Evolutionary conservation across 2,888 invertebrate species (phyloP).

Genomic region (Rhingia rostrata): DNA sequence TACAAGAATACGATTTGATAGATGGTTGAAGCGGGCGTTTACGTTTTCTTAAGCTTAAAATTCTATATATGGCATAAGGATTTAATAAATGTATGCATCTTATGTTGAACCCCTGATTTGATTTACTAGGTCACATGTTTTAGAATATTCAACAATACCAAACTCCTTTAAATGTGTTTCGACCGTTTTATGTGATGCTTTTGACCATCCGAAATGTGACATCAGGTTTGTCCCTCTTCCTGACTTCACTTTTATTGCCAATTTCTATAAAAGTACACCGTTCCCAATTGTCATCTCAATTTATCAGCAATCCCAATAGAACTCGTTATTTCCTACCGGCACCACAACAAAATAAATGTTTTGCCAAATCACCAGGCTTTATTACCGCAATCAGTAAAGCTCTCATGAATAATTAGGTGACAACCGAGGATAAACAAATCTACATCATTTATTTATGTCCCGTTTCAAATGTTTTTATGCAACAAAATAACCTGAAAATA

Average conservation of each 20-base stretch:
- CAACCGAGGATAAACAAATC: conserved; percentile 40
- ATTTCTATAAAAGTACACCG: background rate
- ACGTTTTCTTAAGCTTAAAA: too few relatives aligned
- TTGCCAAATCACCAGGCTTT: conserved; percentile 4
- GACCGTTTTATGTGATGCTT: too few relatives aligned
- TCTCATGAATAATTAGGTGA: conserved; percentile 38
- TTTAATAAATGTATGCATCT: too few relatives aligned
- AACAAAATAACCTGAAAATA: conserved; percentile 11
- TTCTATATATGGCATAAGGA: too few relatives aligned
- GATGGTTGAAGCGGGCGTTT: too few relatives aligned
- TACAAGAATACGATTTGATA: too few relatives aligned
- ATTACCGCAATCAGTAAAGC: conserved; percentile 13
- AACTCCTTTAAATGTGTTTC: too few relatives aligned
- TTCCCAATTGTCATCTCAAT: conserved; percentile 5
- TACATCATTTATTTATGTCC: conserved; percentile 40
- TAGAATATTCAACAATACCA: too few relatives aligned
- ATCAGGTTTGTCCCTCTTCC: too few relatives aligned
- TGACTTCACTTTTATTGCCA: background rate
- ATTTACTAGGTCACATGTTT: too few relatives aligned
- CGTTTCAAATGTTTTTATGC: conserved; percentile 11
- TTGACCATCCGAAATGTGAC: too few relatives aligned
- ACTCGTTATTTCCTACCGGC: background rate
- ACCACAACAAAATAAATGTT: background rate
- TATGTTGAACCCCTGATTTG: too few relatives aligned
- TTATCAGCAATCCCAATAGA: background rate